Evolutionary conservation across 2,888 invertebrate species (phyloP).

Genomic region (Halictus quadricinctus): DNA sequence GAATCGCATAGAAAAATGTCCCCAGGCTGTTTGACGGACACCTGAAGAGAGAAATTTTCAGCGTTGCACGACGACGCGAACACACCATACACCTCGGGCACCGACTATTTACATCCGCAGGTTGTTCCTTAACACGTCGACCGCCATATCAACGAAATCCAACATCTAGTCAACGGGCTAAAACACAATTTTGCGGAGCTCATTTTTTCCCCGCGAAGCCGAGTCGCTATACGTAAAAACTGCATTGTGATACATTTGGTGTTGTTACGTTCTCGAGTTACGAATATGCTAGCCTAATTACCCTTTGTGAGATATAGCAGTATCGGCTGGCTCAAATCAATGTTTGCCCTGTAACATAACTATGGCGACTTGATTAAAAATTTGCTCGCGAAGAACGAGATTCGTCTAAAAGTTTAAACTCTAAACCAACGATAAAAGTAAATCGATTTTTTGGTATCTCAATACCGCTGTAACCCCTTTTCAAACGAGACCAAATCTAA

Average conservation of each 20-base stretch:
- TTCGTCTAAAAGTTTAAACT: background rate
- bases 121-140: background rate
- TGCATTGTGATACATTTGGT: background rate
- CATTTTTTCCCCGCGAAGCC: background rate
- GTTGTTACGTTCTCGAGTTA: too few relatives aligned
- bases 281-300: background rate
- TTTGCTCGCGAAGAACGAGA: background rate
- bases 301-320: background rate
- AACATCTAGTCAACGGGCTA: background rate
- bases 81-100: background rate
- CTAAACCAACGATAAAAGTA: too few relatives aligned
- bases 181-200: too few relatives aligned
- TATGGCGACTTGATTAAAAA: background rate
- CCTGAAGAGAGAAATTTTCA: background rate
- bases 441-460: too few relatives aligned
- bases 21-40: too few relatives aligned
- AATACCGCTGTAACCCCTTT: background rate
- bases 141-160: background rate
- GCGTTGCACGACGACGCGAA: background rate
- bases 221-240: background rate
- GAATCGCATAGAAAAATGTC: background rate
- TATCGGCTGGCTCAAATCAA: background rate
- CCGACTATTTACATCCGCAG: background rate
- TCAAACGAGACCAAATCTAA: background rate
- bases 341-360: background rate